These are phyloP conservation scores for Itoplectis maculator DNA, from an alignment of 2,888 invertebrate genomes.

Conservation along the genomic window DNA sequence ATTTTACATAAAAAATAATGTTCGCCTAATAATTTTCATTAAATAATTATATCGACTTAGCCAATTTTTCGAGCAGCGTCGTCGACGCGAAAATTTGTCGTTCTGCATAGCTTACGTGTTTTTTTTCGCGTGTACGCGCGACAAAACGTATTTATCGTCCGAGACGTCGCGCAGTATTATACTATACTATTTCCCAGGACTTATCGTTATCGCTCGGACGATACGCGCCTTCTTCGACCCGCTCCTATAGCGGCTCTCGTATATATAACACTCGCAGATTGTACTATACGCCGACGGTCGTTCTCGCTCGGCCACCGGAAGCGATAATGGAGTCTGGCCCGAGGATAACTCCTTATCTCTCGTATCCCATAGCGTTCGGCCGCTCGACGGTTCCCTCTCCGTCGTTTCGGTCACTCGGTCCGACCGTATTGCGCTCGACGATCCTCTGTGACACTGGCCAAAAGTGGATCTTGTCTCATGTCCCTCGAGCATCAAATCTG, in stretches of 20 bases:
- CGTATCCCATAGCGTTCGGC: slow-evolving; percentile 6
- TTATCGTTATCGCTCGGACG: slow-evolving; percentile 45
- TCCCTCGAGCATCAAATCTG: background rate
- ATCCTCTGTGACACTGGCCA: background rate
- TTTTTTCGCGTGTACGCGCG: background rate
- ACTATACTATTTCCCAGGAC: slow-evolving; percentile 54
- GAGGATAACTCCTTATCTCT: slow-evolving; percentile 59
- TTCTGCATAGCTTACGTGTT: background rate
- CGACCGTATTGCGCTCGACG: background rate
- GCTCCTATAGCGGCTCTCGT: slow-evolving; percentile 23
- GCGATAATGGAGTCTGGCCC: slow-evolving; percentile 62
- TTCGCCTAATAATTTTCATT: no score
- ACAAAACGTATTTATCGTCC: background rate
- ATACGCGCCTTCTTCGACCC: slow-evolving; percentile 30
- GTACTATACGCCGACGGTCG: slow-evolving; percentile 31
- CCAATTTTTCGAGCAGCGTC: background rate
- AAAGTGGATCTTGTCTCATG: background rate
- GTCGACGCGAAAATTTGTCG: background rate
- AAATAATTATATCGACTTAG: no score
- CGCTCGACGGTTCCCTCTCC: slow-evolving; percentile 32
- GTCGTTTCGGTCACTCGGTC: slow-evolving; percentile 72
- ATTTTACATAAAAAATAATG: no score
- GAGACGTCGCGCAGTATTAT: slow-evolving; percentile 5
- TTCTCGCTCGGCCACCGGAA: slow-evolving; percentile 54
- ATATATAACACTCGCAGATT: slow-evolving; percentile 44